Evolutionary conservation across 2,113 vertebrate genomes (phyloP).

Genomic region (Pteropus alecto): DNA sequence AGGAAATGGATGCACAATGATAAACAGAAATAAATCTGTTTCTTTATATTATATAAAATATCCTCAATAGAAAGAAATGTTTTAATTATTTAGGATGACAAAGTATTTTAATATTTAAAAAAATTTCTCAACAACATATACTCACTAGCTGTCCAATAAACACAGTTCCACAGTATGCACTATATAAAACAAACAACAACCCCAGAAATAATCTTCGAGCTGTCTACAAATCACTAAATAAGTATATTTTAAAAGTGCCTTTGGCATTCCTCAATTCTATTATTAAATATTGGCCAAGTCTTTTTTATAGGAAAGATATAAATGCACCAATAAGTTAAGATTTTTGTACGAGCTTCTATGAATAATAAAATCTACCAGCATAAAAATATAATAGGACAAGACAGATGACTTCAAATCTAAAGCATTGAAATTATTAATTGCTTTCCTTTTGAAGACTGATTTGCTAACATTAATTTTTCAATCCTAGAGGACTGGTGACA

Average conservation of each 20-base stretch:
- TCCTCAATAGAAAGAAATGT: neutral
- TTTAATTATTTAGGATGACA: neutral
- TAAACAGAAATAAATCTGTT: neutral
- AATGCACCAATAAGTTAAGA: neutral
- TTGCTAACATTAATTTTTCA: neutral
- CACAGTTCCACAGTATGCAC: neutral
- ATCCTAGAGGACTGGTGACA: neutral
- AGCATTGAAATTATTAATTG: neutral
- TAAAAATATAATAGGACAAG: constrained; percentile 14
- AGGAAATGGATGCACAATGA: neutral
- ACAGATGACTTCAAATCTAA: neutral
- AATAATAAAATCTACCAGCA: neutral
- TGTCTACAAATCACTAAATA: neutral
- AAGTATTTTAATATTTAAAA: neutral
- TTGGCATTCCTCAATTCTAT: neutral
- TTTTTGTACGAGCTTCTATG: neutral
- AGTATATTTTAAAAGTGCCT: constrained; percentile 28
- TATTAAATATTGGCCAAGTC: neutral
- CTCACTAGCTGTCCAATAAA: neutral
- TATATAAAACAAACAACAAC: neutral
- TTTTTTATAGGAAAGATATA: neutral
- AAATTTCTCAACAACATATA: neutral
- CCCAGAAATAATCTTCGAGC: neutral
- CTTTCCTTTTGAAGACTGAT: neutral
- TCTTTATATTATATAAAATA: constrained; percentile 17